Conservation (phyloP, 2,113 vertebrate species). For the Forbesichthys agassizii region DNA sequence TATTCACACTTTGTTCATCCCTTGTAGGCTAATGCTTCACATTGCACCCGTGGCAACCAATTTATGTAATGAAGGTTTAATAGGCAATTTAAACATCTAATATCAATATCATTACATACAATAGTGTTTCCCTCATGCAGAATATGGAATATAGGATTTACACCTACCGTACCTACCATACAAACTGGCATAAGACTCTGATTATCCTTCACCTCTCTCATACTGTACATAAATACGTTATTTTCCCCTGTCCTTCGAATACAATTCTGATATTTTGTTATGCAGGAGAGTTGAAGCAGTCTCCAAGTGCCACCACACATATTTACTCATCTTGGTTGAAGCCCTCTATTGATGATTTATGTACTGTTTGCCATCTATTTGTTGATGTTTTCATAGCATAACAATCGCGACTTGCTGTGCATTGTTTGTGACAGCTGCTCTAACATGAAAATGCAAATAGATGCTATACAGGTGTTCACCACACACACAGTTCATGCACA, state of each 20-base stretch:
- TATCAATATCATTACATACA: constrained; percentile 66
- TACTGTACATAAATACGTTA: too few species aligned
- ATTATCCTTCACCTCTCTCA: too few species aligned
- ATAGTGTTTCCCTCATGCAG: constrained; percentile 33
- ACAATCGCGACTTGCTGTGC: constrained; percentile 32
- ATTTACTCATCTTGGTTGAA: constrained; percentile 25
- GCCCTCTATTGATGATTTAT: constrained; percentile 19
- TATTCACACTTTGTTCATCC: constrained; percentile 60
- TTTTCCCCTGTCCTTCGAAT: too few species aligned
- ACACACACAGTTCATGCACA: constrained; percentile 55
- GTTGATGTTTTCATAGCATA: constrained; percentile 2
- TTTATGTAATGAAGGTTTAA: constrained; percentile 75
- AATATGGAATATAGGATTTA: constrained; percentile 6
- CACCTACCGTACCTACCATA: too few species aligned
- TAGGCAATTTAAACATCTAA: constrained; percentile 68
- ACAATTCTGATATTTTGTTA: too few species aligned
- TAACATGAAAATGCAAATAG: constrained; percentile 55
- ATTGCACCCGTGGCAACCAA: constrained; percentile 62
- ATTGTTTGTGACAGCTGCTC: constrained; percentile 56
- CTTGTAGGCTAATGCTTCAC: constrained; percentile 57
- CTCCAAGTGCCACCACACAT: constrained; percentile 46
- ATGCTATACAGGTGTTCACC: constrained; percentile 47
- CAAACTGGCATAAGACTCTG: too few species aligned
- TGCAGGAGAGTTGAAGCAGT: background rate
- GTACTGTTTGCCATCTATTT: background rate